Base-by-base conservation (phyloP, 2,888 invertebrate genomes). In the Lottia scabra region DNA sequence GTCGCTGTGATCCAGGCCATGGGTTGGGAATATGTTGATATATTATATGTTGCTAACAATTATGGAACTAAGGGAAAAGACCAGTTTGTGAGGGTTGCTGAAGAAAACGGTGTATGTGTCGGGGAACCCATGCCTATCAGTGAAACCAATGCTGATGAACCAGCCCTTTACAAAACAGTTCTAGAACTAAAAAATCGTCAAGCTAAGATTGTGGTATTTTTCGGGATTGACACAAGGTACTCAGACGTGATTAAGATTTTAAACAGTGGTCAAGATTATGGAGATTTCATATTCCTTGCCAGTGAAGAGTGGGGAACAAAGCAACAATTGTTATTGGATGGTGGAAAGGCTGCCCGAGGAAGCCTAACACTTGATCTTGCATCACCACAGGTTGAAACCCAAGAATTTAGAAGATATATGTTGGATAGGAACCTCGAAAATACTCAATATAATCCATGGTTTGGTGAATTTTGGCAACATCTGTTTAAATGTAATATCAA, bases 291-390 rank as follows among this genome's bases (percentile, higher is more conserved):
- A 13, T 83, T 86, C 69, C 71, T 85, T 19, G 83, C 76, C 13
- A 85, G 85, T 67, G 86, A 86, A 64, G 84, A 85, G 44, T 85
- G 84, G 84, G 84, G 82, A 8, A 78, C 78, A 56, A 81, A 80
- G 30, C 64, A 73, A 3, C 72, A 78, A 26, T 74, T 86, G 19
- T 72, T 81, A 38, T 68, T 76, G 6, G 70, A 70, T 10, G 79
- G 79, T 6, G 77, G 75, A 8, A 74, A 74, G 15, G 77, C 78
- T 5, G 78, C 82, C 0, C 68, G 78, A 13, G 86, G 86, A 0
- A 81, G 84, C 30, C 70, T 86, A 48, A 82, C 80, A 10, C 67
- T 84, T 12, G 82, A 80, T 67, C 75, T 84, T n/a, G 75, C 79
- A 15, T 45, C 44, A 23, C 16, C 43, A 8, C 65, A 68, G 71